phyloP scores from a whole-genome alignment of 2,797 vertebrate species.

The Xiphorhynchus erythropygius region DNA sequence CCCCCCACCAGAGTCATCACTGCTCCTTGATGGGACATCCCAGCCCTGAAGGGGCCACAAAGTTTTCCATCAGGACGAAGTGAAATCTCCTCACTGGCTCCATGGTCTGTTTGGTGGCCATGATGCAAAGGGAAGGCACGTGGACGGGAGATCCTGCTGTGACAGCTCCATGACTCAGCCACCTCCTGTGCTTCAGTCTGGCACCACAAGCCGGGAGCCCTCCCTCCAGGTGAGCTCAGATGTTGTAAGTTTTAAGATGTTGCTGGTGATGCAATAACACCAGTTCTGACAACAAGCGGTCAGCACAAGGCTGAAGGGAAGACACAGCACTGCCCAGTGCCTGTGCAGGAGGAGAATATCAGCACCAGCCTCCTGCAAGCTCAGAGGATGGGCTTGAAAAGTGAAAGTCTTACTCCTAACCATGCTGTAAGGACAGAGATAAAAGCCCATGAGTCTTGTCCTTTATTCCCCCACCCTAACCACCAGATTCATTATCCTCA shows the following conservation, averaged over 20 bases:
- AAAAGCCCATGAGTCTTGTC: not conserved
- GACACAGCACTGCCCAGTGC: no score
- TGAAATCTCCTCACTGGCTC: no score
- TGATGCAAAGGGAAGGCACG: no score
- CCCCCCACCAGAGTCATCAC: no score
- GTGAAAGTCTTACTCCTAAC: not conserved
- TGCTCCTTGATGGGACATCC: fast-evolving
- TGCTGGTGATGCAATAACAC: fast-evolving
- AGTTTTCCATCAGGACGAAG: not conserved
- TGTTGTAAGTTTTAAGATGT: no score
- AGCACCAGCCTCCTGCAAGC: not conserved
- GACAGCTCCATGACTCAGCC: not conserved
- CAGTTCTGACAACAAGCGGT: not conserved
- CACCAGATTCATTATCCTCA: not conserved
- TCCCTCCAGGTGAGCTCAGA: not conserved
- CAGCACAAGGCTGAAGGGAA: not conserved
- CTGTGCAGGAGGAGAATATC: not conserved
- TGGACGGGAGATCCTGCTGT: fast-evolving
- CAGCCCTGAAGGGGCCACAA: fast-evolving
- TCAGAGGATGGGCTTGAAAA: fast-evolving
- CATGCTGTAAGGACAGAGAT: not conserved
- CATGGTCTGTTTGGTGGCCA: fast-evolving
- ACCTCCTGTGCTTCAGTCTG: not conserved
- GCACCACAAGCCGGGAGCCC: no score
- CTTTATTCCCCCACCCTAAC: not conserved